Percentiles rank a stretch among this genome's conserved stretches.
Evolutionary conservation across 2,888 invertebrate genomes (phyloP).

Genomic region (Scaptomyza tumidula): DNA sequence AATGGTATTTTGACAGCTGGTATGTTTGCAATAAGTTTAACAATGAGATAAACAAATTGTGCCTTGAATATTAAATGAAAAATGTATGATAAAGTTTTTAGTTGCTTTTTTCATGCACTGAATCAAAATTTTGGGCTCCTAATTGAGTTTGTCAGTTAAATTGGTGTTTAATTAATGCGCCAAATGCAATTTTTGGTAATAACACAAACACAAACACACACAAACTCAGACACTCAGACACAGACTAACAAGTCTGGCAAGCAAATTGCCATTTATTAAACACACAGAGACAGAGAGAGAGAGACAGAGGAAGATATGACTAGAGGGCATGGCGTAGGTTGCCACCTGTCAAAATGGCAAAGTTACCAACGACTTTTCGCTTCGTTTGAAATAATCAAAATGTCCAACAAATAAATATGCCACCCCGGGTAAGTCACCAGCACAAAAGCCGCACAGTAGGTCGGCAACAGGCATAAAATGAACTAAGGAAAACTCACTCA

Average conservation of each 20-base stretch:
- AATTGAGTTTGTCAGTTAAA: constrained; percentile 73
- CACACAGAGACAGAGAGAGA: background rate
- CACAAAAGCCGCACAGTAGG: constrained; percentile 45
- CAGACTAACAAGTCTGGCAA: constrained; percentile 53
- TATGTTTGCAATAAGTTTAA: background rate
- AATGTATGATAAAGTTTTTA: constrained; percentile 7
- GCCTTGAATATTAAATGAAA: constrained; percentile 38
- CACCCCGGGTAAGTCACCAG: constrained; percentile 62
- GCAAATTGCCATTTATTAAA: constrained; percentile 68
- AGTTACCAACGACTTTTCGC: constrained; percentile 55
- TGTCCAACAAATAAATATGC: constrained; percentile 71
- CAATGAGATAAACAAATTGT: constrained; percentile 11
- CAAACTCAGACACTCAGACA: constrained; percentile 9
- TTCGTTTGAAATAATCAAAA: constrained; percentile 77
- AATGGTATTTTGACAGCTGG: constrained; percentile 7
- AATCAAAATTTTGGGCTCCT: constrained; percentile 30
- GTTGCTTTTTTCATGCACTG: constrained; percentile 30
- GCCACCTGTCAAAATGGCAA: constrained; percentile 56
- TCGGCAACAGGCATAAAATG: constrained; percentile 37
- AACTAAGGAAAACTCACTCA: constrained; percentile 1
- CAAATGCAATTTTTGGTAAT: constrained; percentile 73
- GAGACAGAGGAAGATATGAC: background rate
- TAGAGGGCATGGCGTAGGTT: constrained; percentile 12
- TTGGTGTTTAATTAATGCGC: constrained; percentile 78
- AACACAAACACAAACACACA: constrained; percentile 17